Evolutionary conservation across 2,797 vertebrate genomes (phyloP), one percentile per base, ranked within the genome.

Genomic region (Gymnothorax reevesii): DNA sequence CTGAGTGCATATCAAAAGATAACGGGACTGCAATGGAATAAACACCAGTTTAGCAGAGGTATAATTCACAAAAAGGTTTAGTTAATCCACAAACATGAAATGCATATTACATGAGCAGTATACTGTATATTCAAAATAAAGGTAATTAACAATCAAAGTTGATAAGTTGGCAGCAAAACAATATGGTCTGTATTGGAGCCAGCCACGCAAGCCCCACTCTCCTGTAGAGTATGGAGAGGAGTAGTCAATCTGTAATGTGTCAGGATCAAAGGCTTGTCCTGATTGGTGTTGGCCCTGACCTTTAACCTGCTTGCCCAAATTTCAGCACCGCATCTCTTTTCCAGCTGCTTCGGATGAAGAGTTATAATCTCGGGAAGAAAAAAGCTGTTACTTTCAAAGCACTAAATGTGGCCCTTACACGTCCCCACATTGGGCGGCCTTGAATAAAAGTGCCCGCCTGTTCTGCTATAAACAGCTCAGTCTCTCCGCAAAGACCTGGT

Each of bases 341-440:
- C 95, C 97, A 98, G 97, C 97, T 98, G 97, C 96, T 98, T 96
- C 97, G 95, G 96, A 98, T 98, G 97, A 98, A 97, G 94, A 94
- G 91, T 93, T 88, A 92, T 93, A 94, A 91, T 96, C 96, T 94
- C 94, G 95, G 66, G 86, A 83, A 80, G 17, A 80, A 71, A 73
- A 94, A 94, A 94, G 95, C 94, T 94, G 2, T 87, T 82, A 94
- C 94, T 94, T 94, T 93, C 94, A 85, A 85, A 87, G 88, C 88
- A 85, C 57, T 84, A 57, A 84, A 87, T 79, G 83, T 15, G 25
- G 75, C 49, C 89, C 90, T 86, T 89, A 93, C 93, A 92, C 90
- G 91, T 93, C 93, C 83, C 88, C 73, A 91, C 89, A 92, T 92
- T 90, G 84, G 91, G 91, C 86, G 90, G 91, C 92, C 94, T 92